Evolutionary conservation across 2,888 invertebrate genomes (phyloP), one percentile per base, ranked within the genome.

Genomic region (Pseudoips prasinana): DNA sequence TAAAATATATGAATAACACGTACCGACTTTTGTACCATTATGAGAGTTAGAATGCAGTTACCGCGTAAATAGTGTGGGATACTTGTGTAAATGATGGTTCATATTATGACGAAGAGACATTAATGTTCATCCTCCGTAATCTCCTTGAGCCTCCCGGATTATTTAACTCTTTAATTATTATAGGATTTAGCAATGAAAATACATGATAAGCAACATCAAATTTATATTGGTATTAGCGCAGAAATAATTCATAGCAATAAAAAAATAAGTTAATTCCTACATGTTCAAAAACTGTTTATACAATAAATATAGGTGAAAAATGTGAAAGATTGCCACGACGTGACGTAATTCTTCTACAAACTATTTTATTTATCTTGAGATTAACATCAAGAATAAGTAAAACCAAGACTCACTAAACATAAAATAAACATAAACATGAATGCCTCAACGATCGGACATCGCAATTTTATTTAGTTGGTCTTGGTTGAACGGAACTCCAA

Each of bases 351-450:
- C n/a, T 18, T 51, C 46, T 64, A 54, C 29, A 35, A 46, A 48
- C 34, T 50, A 56, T 44, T 41, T 41, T 43, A 39, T 32, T 20
- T 38, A 68, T 58, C 74, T 71, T 67, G 72, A 62, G 62, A 65
- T 55, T 57, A 70, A 65, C 61, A 59, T 58, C 73, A 71, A 76
- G 67, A 75, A 76, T 64, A 70, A 77, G 86, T 87, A 84, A 80
- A 88, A 89, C 89, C 89, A 89, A 89, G 89, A 89, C 89, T 83
- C 81, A 89, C 89, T 89, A 89, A 89, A 89, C 86, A 84, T 61
- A 85, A 87, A 66, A 59, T 51, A 51, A n/a, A 79, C 65, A 76
- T 40, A 74, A 73, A 73, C 57, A 64, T 65, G 46, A 58, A 65
- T 69, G 72, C 64, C 77, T 67, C 59, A 63, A 60, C 69, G 54